Percentiles rank a stretch among this genome's conserved stretches.
Conservation (phyloP, 2,888 invertebrate genomes). For the Mythimna loreyi region DNA sequence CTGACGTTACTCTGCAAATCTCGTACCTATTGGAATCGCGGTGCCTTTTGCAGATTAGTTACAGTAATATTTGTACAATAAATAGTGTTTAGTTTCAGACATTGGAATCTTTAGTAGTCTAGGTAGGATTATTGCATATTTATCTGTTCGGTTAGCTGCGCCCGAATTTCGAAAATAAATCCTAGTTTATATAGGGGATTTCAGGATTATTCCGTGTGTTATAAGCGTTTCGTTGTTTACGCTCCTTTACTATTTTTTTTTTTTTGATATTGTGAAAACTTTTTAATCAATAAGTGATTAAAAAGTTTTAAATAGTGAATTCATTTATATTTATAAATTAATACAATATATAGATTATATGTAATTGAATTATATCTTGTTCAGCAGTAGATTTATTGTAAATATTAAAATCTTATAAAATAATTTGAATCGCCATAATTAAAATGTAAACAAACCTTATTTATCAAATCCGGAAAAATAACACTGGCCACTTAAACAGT, state of each 20-base stretch:
- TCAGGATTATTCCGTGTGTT: neutral
- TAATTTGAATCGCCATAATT: neutral
- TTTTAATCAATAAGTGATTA: too few relatives aligned
- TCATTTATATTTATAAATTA: neutral
- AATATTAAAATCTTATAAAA: neutral
- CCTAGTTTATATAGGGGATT: neutral
- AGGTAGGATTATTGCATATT: constrained; percentile 29
- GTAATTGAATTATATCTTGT: neutral
- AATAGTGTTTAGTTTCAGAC: constrained; percentile 29
- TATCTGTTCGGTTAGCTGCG: constrained; percentile 1
- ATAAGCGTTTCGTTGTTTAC: neutral
- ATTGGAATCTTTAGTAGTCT: constrained; percentile 21
- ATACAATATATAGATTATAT: too few relatives aligned
- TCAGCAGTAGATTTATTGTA: neutral
- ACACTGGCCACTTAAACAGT: constrained; percentile 36
- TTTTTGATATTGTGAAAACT: neutral
- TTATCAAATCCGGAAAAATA: constrained; percentile 14
- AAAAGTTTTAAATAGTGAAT: neutral
- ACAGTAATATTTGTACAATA: constrained; percentile 39
- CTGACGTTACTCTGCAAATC: constrained; percentile 44
- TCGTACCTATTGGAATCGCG: constrained; percentile 24
- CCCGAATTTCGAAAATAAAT: constrained; percentile 21
- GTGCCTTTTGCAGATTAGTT: constrained; percentile 19
- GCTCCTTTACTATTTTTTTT: neutral
- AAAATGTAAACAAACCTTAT: constrained; percentile 50